Conservation (phyloP, 2,113 vertebrate genomes). For the Pterocles gutturalis region DNA sequence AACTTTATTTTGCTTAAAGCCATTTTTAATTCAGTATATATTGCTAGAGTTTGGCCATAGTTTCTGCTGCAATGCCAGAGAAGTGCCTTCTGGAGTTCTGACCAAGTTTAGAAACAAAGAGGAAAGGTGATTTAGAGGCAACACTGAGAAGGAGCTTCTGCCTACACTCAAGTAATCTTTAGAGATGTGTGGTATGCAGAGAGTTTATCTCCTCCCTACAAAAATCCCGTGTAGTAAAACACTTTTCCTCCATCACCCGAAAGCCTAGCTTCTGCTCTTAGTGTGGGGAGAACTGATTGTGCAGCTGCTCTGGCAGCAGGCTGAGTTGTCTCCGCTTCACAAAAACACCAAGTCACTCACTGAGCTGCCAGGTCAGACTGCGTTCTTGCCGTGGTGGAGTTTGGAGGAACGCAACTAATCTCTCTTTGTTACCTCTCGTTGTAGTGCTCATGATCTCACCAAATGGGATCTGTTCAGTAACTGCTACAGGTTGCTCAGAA, state of each 20-base stretch:
- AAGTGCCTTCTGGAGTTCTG: background rate
- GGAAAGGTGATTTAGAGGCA: background rate
- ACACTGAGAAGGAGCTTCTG: background rate
- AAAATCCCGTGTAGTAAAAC: background rate
- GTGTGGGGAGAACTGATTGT: background rate
- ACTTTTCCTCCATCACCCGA: background rate
- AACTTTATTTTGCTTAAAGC: background rate
- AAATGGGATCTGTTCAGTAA: constrained; percentile 98
- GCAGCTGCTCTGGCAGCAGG: background rate
- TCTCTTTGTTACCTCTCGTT: constrained; percentile 46
- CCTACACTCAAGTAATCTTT: background rate
- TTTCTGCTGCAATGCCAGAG: background rate
- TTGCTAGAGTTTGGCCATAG: background rate
- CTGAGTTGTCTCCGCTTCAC: background rate
- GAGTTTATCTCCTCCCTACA: background rate
- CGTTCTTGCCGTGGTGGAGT: background rate
- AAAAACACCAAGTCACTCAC: background rate
- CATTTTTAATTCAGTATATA: background rate
- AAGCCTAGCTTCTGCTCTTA: background rate
- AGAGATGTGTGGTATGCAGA: background rate
- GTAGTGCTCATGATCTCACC: constrained; percentile 95
- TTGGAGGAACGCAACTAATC: constrained; percentile 33
- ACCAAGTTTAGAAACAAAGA: background rate
- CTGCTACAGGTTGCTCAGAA: constrained; percentile 96
- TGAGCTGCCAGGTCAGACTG: background rate